A percentile compares a stretch with the other conserved stretches of the same genome.
phyloP scores from a whole-genome alignment of 23 tunicate species.

The Styela clava region DNA sequence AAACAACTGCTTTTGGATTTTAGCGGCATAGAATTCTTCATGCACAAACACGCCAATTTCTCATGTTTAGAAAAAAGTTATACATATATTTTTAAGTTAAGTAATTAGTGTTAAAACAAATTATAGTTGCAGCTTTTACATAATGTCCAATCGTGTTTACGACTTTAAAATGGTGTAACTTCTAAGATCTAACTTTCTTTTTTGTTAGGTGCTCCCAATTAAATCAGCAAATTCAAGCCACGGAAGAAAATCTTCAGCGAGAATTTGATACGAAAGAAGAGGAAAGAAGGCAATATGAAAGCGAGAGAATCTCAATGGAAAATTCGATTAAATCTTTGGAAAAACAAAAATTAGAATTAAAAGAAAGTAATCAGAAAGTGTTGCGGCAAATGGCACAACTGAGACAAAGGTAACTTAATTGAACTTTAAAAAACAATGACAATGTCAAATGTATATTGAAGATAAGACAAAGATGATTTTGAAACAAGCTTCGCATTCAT shows the following conservation, averaged over 20 bases:
- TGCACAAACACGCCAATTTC: neutral
- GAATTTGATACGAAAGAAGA: slow-evolving; percentile 20
- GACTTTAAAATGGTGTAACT: neutral
- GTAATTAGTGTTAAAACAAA: neutral
- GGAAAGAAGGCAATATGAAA: slow-evolving; percentile 22
- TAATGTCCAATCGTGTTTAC: neutral
- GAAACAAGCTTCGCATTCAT: too few species aligned
- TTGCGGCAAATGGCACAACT: slow-evolving; percentile 46
- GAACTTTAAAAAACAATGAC: too few species aligned
- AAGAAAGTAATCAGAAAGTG: slow-evolving; percentile 41
- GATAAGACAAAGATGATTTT: too few species aligned
- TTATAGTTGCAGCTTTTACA: neutral
- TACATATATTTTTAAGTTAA: neutral
- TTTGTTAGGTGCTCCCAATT: slow-evolving; percentile 35
- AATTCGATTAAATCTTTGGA: slow-evolving; percentile 21
- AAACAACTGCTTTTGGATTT: neutral
- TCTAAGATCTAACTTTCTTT: neutral
- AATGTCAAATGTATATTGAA: too few species aligned
- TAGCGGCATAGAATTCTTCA: neutral
- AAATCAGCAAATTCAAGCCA: slow-evolving; percentile 34
- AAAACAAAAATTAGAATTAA: slow-evolving; percentile 34
- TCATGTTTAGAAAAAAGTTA: neutral
- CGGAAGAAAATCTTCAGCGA: neutral
- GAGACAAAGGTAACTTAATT: slow-evolving; percentile 52
- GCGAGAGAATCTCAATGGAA: slow-evolving; percentile 23